These are phyloP conservation scores for Todiramphus saurophagus DNA, from an alignment of 2,113 vertebrate genomes.

Conservation along the genomic window DNA sequence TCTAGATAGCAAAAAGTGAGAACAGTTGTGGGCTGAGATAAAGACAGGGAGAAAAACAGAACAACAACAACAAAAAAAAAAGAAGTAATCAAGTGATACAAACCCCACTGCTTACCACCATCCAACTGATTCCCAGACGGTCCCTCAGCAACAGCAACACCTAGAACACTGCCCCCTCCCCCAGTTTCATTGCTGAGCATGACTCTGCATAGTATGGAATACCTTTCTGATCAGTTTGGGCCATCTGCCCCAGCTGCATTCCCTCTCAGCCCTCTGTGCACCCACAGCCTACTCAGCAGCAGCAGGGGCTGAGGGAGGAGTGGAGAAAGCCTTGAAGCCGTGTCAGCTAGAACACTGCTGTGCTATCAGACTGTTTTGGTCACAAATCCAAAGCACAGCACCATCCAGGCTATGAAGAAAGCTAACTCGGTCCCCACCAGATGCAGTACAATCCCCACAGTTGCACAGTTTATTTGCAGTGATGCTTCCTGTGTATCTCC, in stretches of 20 bases:
- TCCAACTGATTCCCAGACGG: neutral
- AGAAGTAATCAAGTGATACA: neutral
- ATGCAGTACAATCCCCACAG: fast-evolving
- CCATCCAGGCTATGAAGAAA: fast-evolving
- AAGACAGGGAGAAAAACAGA: neutral
- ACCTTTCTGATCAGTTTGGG: neutral
- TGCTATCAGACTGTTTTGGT: neutral
- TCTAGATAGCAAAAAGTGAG: neutral
- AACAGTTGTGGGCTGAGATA: neutral
- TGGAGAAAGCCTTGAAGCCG: neutral
- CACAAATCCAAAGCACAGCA: neutral
- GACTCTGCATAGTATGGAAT: neutral
- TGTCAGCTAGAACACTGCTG: neutral
- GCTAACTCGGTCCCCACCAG: neutral
- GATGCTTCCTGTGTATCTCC: neutral
- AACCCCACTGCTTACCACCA: neutral
- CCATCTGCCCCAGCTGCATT: neutral
- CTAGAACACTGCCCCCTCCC: neutral
- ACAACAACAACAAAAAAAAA: neutral
- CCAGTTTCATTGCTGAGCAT: neutral
- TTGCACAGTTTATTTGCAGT: neutral
- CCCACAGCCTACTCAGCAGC: neutral
- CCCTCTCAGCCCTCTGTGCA: neutral
- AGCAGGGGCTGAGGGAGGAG: neutral
- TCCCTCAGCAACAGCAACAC: neutral